A percentile compares a stretch with the other conserved stretches of the same genome.
These are phyloP conservation scores for Idaea straminata DNA, from an alignment of 2,888 invertebrate genomes.

Conservation along the genomic window DNA sequence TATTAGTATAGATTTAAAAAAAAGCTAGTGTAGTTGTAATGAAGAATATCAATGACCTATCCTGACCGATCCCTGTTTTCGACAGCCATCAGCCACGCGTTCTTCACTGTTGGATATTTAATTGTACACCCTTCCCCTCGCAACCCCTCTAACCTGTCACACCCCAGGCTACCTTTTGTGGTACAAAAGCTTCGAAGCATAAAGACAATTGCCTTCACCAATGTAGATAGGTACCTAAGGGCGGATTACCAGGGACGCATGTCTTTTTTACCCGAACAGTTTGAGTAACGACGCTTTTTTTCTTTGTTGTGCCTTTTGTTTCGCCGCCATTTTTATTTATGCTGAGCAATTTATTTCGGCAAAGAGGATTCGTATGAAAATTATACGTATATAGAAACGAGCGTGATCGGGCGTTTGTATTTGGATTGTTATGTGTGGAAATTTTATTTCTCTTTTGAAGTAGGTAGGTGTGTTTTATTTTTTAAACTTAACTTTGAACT, in stretches of 20 bases:
- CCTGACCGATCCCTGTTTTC: too few relatives aligned
- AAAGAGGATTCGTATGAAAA: slow-evolving; percentile 5
- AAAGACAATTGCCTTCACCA: background rate
- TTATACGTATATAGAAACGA: slow-evolving; percentile 4
- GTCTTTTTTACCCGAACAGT: slow-evolving; percentile 26
- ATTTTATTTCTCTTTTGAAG: background rate
- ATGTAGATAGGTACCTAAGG: slow-evolving; percentile 16
- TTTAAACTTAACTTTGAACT: too few relatives aligned
- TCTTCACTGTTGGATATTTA: too few relatives aligned
- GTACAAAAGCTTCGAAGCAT: background rate
- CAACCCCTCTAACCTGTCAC: background rate
- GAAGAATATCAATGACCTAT: too few relatives aligned
- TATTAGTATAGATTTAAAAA: too few relatives aligned
- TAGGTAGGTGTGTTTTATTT: too few relatives aligned
- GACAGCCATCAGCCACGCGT: too few relatives aligned
- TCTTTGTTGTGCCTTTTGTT: slow-evolving; percentile 29
- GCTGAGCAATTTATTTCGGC: slow-evolving; percentile 17
- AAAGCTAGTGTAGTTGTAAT: too few relatives aligned
- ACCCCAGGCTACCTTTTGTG: background rate
- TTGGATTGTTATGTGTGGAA: background rate
- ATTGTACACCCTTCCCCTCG: background rate
- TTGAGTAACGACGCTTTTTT: slow-evolving; percentile 28
- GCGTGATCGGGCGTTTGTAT: background rate
- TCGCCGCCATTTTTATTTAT: slow-evolving; percentile 21
- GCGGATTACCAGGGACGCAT: slow-evolving; percentile 24